These are phyloP conservation scores for Ornithorhynchus anatinus DNA, from an alignment of 2,113 vertebrate genomes.

Conservation along the genomic window DNA sequence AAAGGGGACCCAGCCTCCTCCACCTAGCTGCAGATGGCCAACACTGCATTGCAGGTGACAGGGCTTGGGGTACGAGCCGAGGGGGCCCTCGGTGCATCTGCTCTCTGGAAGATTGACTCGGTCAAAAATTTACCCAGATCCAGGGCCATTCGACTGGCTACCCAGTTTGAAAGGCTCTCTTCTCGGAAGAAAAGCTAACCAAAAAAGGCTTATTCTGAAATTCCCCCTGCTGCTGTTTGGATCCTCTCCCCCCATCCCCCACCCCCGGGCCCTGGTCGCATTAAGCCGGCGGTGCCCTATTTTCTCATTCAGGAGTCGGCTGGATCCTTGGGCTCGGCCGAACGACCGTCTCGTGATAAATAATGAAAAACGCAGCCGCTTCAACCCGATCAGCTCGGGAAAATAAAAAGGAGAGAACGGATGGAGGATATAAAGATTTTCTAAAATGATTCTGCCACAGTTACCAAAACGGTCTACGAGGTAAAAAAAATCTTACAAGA, in stretches of 20 bases:
- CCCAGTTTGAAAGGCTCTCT: background rate
- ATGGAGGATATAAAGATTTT: too few relatives aligned
- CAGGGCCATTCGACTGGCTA: conserved; percentile 6
- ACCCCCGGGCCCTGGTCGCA: background rate
- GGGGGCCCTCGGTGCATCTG: conserved; percentile 33
- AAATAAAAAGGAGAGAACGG: background rate
- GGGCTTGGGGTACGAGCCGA: conserved; percentile 51
- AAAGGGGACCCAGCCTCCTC: conserved; percentile 52
- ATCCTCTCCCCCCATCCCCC: background rate
- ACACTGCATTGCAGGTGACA: conserved; percentile 91
- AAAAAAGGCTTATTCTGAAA: too few relatives aligned
- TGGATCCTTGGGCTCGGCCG: conserved; percentile 7
- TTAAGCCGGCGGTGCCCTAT: background rate
- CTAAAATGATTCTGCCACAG: too few relatives aligned
- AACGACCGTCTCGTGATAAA: conserved; percentile 3
- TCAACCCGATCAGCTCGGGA: conserved; percentile 11
- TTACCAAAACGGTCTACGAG: conserved; percentile 3
- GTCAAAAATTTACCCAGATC: background rate
- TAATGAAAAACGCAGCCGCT: background rate
- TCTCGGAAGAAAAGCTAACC: conserved; percentile 21
- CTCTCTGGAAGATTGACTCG: conserved; percentile 43
- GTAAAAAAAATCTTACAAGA: too few relatives aligned
- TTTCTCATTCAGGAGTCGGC: background rate
- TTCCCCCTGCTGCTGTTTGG: background rate
- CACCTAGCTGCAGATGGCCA: conserved; percentile 76